Evolutionary conservation across 2,888 invertebrate genomes (phyloP).

Genomic region (Leptarthrus brevirostris): DNA sequence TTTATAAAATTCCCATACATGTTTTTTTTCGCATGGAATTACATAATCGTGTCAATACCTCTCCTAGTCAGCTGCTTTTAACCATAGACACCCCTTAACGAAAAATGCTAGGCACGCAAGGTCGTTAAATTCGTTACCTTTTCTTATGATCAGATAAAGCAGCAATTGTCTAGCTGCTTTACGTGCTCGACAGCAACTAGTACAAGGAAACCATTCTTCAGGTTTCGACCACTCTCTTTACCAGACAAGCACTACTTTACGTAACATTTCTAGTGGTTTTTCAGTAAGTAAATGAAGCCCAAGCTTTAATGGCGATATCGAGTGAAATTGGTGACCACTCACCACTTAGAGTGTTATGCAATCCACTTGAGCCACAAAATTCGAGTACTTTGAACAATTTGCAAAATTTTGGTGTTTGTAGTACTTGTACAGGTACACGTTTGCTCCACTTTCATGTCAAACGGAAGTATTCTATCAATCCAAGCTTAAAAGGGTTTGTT

Average conservation of each 20-base stretch:
- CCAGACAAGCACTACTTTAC: background rate
- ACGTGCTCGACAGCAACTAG: background rate
- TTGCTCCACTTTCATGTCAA: too few species aligned
- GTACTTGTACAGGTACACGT: background rate
- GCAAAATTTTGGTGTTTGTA: background rate
- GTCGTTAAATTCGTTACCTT: slow-evolving; percentile 1
- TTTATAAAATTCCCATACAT: too few species aligned
- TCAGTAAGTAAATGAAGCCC: slow-evolving; percentile 4
- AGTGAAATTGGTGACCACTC: background rate
- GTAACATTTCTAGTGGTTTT: background rate
- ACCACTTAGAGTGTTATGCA: background rate
- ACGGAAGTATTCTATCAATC: too few species aligned
- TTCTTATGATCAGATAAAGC: slow-evolving; percentile 14
- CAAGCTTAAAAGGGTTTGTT: too few species aligned
- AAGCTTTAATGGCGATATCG: background rate
- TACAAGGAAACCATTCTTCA: background rate
- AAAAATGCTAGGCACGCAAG: slow-evolving; percentile 23
- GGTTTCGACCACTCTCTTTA: background rate
- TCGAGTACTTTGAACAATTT: background rate
- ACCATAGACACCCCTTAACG: background rate
- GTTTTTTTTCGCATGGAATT: too few species aligned
- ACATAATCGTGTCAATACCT: too few species aligned
- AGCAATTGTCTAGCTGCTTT: background rate
- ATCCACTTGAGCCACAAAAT: background rate
- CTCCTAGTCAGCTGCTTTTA: too few species aligned